Conservation (phyloP, 2,797 vertebrate species). For the Sorex maritimensis region DNA sequence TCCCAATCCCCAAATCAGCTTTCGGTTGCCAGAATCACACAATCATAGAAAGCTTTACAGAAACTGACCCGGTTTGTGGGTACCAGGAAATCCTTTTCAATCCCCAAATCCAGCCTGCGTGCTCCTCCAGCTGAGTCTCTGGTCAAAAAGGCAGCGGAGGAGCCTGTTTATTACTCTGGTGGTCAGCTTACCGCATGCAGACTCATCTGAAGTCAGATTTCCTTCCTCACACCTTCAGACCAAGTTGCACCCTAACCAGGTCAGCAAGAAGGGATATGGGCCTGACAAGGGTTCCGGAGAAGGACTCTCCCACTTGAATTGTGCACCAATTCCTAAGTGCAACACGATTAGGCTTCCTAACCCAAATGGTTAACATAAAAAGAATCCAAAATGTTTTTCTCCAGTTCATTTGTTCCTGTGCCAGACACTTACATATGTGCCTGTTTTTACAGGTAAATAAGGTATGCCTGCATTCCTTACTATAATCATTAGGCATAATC, state of each 20-base stretch:
- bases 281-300: background rate
- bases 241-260: conserved; percentile 15
- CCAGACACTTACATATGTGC: background rate
- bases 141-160: conserved; percentile 45
- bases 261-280: background rate
- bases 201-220: conserved; percentile 36
- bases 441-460: background rate
- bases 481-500: conserved; percentile 7
- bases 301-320: background rate
- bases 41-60: conserved; percentile 79
- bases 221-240: background rate
- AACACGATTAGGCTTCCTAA: conserved; percentile 18
- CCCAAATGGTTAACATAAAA: conserved; percentile 42
- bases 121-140: conserved; percentile 45
- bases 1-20: conserved; percentile 86
- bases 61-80: conserved; percentile 67
- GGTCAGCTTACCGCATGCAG: conserved; percentile 32
- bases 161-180: conserved; percentile 8
- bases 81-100: conserved; percentile 83
- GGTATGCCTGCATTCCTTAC: background rate
- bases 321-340: background rate
- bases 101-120: conserved; percentile 1
- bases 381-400: background rate
- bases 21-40: conserved; percentile 79
- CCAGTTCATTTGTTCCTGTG: background rate